Evolutionary conservation across 1,140 invertebrate species (phyloP), one percentile per base, ranked within the genome.

Genomic region (Thalassaphorura encarpata): DNA sequence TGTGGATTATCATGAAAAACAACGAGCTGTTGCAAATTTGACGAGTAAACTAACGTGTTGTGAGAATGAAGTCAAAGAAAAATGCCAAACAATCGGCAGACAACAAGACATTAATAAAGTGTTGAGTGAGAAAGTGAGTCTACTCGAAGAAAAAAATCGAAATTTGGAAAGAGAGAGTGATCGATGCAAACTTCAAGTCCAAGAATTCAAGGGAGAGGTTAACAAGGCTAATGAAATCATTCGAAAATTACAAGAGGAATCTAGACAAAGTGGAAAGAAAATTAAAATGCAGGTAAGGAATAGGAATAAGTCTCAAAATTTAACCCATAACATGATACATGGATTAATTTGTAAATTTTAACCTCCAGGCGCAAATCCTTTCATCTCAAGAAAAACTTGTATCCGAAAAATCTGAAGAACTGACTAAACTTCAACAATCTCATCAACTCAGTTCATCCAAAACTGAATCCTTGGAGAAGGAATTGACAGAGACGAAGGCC

Each of bases 401-500:
- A 36, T 11, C 33, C 33, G n/a, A 36, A 36, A 36, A 36, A 28
- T 13, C 11, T 11, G 47, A 23, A 29, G 21, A 49, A 49, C 28
- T 45, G 42, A 45, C 15, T 8, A 45, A 18, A 6, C 21, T 16
- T 6, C 42, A 23, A 21, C 29, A n/a, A 24, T 29, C 3, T 36
- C 11, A 36, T n/a, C n/a, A n/a, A n/a, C n/a, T n/a, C n/a, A n/a
- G n/a, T n/a, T n/a, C n/a, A n/a, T n/a, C n/a, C n/a, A n/a, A n/a
- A n/a, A n/a, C n/a, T n/a, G n/a, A n/a, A n/a, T n/a, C n/a, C n/a
- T n/a, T n/a, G n/a, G 13, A 55, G 33, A 39, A 33, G 15, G 43
- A 55, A 39, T 21, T 55, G 18, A 39, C 41, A 15, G 27, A 39
- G 13, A 54, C 40, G 42, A 41, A 24, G 4, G 48, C 33, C 33